phyloP scores from a whole-genome alignment of 2,113 vertebrate species.

The Mandrillus leucophaeus region DNA sequence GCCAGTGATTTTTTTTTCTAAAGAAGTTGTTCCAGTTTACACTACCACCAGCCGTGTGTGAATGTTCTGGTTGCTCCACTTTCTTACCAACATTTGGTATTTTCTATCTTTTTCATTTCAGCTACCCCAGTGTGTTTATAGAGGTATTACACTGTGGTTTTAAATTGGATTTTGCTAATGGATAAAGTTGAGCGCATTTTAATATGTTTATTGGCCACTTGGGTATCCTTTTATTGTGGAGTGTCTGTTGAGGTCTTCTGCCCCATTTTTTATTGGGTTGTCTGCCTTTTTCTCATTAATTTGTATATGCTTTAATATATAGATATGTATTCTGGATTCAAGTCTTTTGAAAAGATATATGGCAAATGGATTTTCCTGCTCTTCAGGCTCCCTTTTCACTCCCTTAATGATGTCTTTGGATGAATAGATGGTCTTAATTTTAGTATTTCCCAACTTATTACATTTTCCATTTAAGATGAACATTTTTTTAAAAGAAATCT shows the following conservation, averaged over 20 bases:
- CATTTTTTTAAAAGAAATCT: conserved; percentile 37
- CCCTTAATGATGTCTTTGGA: background rate
- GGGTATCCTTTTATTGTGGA: background rate
- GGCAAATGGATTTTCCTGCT: background rate
- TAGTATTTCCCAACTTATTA: conserved; percentile 9
- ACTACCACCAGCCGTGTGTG: background rate
- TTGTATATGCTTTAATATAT: background rate
- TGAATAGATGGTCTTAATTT: conserved; percentile 44
- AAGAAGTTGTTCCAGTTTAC: background rate
- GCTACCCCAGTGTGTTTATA: background rate
- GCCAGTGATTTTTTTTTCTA: background rate
- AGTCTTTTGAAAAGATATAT: background rate
- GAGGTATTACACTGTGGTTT: background rate
- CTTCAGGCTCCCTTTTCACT: conserved; percentile 8
- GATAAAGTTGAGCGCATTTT: background rate
- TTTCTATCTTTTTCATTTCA: conserved; percentile 45
- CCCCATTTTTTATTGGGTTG: background rate
- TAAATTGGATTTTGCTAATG: conserved; percentile 9
- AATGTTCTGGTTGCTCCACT: background rate
- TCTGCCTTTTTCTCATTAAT: background rate
- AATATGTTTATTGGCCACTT: background rate
- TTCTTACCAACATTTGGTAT: background rate
- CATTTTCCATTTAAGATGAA: conserved; percentile 26
- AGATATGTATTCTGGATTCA: background rate
- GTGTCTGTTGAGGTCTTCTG: background rate